Conservation (phyloP, 2,888 invertebrate genomes). For the Busseola fusca region DNA sequence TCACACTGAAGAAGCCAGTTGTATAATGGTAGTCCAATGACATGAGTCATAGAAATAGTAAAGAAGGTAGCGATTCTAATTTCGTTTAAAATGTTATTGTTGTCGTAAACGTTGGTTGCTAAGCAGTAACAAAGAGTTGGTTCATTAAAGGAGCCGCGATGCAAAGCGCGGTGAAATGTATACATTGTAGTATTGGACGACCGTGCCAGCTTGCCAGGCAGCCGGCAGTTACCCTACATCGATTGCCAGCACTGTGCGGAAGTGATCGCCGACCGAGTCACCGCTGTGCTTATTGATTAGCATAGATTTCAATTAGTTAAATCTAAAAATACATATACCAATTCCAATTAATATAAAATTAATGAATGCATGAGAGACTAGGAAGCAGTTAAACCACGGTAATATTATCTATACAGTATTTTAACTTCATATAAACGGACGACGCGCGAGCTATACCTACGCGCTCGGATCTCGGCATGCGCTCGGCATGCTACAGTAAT, state of each 20-base stretch:
- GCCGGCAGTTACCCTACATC: slow-evolving; percentile 76
- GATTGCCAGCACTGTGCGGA: slow-evolving; percentile 75
- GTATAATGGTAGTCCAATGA: not conserved
- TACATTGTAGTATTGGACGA: slow-evolving; percentile 64
- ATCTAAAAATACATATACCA: slow-evolving; percentile 19
- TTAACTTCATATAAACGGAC: too few relatives aligned
- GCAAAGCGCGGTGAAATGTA: slow-evolving; percentile 34
- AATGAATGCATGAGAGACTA: slow-evolving; percentile 15
- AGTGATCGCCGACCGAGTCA: slow-evolving; percentile 64
- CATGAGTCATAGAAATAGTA: too few relatives aligned
- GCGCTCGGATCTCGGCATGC: too few relatives aligned
- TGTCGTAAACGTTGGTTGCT: slow-evolving; percentile 31
- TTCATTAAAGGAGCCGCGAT: slow-evolving; percentile 34
- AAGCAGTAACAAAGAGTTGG: slow-evolving; percentile 37
- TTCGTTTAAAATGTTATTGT: slow-evolving; percentile 41
- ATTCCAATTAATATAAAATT: slow-evolving; percentile 20
- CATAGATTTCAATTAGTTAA: slow-evolving; percentile 50
- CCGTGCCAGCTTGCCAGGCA: slow-evolving; percentile 68
- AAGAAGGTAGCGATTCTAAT: slow-evolving; percentile 12
- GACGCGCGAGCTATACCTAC: too few relatives aligned
- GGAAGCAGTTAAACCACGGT: slow-evolving; percentile 26
- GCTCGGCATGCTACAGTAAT: too few relatives aligned
- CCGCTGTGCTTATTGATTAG: slow-evolving; percentile 60
- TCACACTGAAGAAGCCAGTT: not conserved
- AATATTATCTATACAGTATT: too few relatives aligned